phyloP scores from a whole-genome alignment of 2,797 vertebrate species.

The Lithobates pipiens region DNA sequence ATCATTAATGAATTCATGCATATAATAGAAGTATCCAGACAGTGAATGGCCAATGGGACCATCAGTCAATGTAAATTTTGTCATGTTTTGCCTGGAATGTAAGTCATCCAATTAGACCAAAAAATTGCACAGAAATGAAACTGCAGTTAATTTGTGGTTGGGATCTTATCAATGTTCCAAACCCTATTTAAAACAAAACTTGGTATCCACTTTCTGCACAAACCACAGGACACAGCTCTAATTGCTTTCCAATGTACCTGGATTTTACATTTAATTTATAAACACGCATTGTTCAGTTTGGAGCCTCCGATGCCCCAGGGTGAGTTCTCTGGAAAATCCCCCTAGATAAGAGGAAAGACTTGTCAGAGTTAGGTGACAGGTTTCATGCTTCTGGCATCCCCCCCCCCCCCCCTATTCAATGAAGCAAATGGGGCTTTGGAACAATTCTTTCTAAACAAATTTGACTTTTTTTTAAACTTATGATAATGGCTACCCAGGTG shows the following conservation, averaged over 20 bases:
- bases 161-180: constrained; percentile 3
- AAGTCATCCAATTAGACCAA: constrained; percentile 45
- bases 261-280: too few species aligned
- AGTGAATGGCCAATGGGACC: constrained; percentile 22
- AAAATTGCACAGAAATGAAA: constrained; percentile 37
- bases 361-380: too few species aligned
- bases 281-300: too few species aligned
- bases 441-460: too few species aligned
- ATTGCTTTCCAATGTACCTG: not conserved
- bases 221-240: not conserved
- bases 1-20: constrained; percentile 41
- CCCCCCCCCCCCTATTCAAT: too few species aligned
- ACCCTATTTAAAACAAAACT: not conserved
- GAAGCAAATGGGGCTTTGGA: too few species aligned
- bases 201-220: not conserved
- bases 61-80: constrained; percentile 44
- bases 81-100: constrained; percentile 44
- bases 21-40: constrained; percentile 32
- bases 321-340: too few species aligned
- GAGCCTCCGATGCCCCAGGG: too few species aligned
- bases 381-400: too few species aligned
- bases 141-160: constrained; percentile 43
- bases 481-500: too few species aligned
- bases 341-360: too few species aligned
- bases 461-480: too few species aligned